These are phyloP conservation scores for Brachylomia viminalis DNA, from an alignment of 2,888 invertebrate species.

Conservation along the genomic window DNA sequence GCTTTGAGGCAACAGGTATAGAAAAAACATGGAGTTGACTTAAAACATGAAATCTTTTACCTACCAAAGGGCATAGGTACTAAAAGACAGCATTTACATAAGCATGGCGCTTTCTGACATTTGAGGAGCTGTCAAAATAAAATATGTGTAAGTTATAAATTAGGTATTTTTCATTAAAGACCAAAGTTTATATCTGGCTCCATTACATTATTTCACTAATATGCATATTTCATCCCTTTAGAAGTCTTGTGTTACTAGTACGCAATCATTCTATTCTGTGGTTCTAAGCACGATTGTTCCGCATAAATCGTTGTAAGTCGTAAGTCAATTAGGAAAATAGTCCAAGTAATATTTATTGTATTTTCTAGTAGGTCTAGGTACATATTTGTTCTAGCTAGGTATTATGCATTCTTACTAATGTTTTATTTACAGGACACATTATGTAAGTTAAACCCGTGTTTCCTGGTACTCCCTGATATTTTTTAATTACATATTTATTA, in stretches of 20 bases:
- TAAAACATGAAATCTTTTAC: neutral
- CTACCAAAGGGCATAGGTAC: too few relatives aligned
- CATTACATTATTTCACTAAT: conserved; percentile 16
- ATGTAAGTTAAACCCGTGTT: neutral
- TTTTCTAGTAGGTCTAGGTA: neutral
- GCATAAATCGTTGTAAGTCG: conserved; percentile 12
- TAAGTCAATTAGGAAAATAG: conserved; percentile 17
- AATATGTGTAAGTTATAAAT: neutral
- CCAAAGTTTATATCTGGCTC: neutral
- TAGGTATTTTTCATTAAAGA: too few relatives aligned
- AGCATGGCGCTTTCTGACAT: too few relatives aligned
- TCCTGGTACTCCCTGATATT: neutral
- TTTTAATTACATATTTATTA: too few relatives aligned
- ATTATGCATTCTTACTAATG: neutral
- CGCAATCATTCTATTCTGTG: conserved; percentile 2
- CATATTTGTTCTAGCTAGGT: neutral
- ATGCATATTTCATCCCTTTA: conserved; percentile 12
- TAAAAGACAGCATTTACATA: neutral
- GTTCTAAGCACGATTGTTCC: neutral
- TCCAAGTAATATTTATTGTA: neutral
- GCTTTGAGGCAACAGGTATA: neutral
- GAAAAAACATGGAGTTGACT: neutral
- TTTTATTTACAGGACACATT: neutral
- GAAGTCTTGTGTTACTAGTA: neutral
- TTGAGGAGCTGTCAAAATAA: neutral